Evolutionary conservation across 2,113 vertebrate species (phyloP), one percentile per base, ranked within the genome.

Genomic region (Nematolebias whitei): DNA sequence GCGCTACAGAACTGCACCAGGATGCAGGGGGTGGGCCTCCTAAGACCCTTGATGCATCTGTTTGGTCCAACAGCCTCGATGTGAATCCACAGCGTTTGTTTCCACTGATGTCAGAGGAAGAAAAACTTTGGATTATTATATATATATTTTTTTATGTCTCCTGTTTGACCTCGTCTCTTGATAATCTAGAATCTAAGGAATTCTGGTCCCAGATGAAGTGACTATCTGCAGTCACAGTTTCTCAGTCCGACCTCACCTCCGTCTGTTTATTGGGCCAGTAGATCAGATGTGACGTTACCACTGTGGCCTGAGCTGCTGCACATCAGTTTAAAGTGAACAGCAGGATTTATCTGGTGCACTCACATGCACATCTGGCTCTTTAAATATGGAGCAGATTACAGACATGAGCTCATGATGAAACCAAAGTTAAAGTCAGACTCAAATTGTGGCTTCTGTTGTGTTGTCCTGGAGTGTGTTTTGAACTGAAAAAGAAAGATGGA

Each of bases 181-280:
- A 69, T 76, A 67, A 79, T 76, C 61, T 79, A 55, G n/a, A 56
- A 78, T 74, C 48, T 73, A 74, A 84, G 74, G 75, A 87, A 47
- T 82, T 71, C 58, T 44, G 26, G n/a, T 45, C 11, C 3, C 60
- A 81, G 85, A 87, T 84, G 78, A 84, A 76, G 51, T 20, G 60
- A 79, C 41, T 54, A 1, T 64, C 23, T 26, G 67, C 9, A 0
- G 43, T 62, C 35, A 58, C 2, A n/a, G 12, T 24, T 78, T 76
- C 44, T 38, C 6, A 2, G 35, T 52, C 22, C 19, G 14, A 61
- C 71, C 47, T 75, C 26, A 78, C n/a, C 50, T 77, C 63, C 66
- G 57, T 74, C 58, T 39, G 65, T 8, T 22, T 62, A 43, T 39
- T 41, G 52, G 77, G 85, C n/a, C 86, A 80, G 73, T 75, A 62